Conservation (phyloP, 2,888 invertebrate species). For the Dendrolimus houi region DNA sequence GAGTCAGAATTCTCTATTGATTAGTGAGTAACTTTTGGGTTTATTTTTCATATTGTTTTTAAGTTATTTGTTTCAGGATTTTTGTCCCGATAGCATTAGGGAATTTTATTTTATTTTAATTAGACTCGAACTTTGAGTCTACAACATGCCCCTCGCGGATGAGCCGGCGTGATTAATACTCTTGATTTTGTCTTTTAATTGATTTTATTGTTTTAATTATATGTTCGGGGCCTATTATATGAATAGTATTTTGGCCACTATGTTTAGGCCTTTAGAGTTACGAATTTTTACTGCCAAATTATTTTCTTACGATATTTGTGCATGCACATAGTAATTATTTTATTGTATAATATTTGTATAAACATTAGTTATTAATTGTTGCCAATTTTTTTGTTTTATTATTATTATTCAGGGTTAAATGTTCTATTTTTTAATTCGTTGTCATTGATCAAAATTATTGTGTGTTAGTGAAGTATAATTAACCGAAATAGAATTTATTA, state of each 20-base stretch:
- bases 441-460: constrained; percentile 75
- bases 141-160: constrained; percentile 57
- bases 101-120: constrained; percentile 74
- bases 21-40: constrained; percentile 75
- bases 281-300: constrained; percentile 76
- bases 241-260: constrained; percentile 73
- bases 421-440: constrained; percentile 70
- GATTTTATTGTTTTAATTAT: constrained; percentile 59
- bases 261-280: constrained; percentile 73
- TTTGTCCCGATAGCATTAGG: constrained; percentile 76
- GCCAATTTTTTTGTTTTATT: constrained; percentile 71
- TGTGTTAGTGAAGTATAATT: constrained; percentile 72
- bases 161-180: constrained; percentile 71
- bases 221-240: constrained; percentile 70
- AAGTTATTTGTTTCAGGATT: constrained; percentile 76
- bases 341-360: constrained; percentile 68
- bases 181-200: constrained; percentile 68
- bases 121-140: constrained; percentile 60
- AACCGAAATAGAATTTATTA: constrained; percentile 69
- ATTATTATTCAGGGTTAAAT: constrained; percentile 73
- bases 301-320: constrained; percentile 75
- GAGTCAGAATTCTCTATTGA: constrained; percentile 72
- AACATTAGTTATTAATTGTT: constrained; percentile 73
- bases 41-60: constrained; percentile 75
- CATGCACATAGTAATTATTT: constrained; percentile 75